Evolutionary conservation across 2,113 vertebrate species (phyloP).

Genomic region (Pedetes capensis): DNA sequence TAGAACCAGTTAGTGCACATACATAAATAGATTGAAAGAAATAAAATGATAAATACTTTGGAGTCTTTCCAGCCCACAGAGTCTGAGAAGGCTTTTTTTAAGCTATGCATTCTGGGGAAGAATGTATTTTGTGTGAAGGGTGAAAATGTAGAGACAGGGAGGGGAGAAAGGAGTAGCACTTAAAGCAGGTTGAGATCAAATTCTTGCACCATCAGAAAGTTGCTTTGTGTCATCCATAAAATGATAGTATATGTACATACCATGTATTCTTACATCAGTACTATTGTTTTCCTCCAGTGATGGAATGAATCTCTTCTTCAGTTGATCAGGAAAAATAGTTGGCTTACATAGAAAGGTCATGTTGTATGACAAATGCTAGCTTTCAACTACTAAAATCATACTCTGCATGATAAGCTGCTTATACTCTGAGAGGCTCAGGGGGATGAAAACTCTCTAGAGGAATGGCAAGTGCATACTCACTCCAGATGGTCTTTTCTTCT

Average conservation of each 20-base stretch:
- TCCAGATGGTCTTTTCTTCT: neutral
- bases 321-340: neutral
- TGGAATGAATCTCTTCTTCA: conserved; percentile 8
- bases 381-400: neutral
- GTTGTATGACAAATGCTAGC: neutral
- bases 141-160: neutral
- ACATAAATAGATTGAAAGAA: conserved; percentile 33
- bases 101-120: neutral
- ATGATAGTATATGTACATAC: neutral
- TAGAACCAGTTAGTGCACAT: neutral
- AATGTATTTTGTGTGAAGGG: neutral
- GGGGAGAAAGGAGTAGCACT: neutral
- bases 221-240: neutral
- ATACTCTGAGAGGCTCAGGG: neutral
- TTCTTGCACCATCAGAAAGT: neutral
- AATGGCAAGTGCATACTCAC: neutral
- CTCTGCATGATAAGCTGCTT: neutral
- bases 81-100: conserved; percentile 11
- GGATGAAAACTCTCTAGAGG: neutral
- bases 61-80: neutral
- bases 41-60: neutral
- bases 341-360: neutral
- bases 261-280: neutral
- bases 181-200: neutral
- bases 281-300: neutral